Conservation (phyloP, 1,140 invertebrate genomes). For the Harpegnathos saltator region DNA sequence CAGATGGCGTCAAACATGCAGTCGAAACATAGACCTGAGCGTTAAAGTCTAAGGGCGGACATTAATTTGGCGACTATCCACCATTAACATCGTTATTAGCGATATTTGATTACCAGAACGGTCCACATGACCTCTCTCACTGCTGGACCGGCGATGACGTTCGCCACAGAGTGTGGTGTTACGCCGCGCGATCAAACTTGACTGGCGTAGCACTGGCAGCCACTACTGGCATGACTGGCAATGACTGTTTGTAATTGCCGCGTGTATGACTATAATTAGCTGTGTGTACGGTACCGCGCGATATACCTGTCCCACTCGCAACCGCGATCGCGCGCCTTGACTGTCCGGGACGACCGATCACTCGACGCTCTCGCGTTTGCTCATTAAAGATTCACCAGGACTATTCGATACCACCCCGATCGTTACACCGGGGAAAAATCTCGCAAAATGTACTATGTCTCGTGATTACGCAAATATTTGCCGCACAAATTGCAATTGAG, state of each 20-base stretch:
- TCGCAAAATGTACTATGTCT: too few relatives aligned
- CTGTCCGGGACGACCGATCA: neutral
- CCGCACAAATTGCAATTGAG: too few relatives aligned
- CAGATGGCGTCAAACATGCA: too few relatives aligned
- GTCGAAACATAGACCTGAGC: neutral
- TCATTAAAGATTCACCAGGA: too few relatives aligned
- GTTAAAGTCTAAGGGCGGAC: neutral
- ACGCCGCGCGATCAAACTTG: slow-evolving; percentile 10
- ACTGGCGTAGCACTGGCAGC: slow-evolving; percentile 9
- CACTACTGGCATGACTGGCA: slow-evolving; percentile 24
- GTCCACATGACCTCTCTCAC: neutral
- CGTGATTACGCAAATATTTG: too few relatives aligned
- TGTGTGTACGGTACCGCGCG: neutral
- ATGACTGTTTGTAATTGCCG: slow-evolving; percentile 21
- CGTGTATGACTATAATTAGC: slow-evolving; percentile 29
- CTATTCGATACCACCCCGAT: too few relatives aligned
- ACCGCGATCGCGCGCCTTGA: neutral
- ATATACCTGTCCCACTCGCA: neutral
- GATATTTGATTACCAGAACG: neutral
- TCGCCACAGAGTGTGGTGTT: slow-evolving; percentile 14
- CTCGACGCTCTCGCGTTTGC: neutral
- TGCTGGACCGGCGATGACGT: slow-evolving; percentile 5
- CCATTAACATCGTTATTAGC: neutral
- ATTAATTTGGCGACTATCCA: neutral
- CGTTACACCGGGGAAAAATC: too few relatives aligned